Evolutionary conservation across 2,113 vertebrate genomes (phyloP), one percentile per base, ranked within the genome.

Genomic region (Psammodynastes pulverulentus): DNA sequence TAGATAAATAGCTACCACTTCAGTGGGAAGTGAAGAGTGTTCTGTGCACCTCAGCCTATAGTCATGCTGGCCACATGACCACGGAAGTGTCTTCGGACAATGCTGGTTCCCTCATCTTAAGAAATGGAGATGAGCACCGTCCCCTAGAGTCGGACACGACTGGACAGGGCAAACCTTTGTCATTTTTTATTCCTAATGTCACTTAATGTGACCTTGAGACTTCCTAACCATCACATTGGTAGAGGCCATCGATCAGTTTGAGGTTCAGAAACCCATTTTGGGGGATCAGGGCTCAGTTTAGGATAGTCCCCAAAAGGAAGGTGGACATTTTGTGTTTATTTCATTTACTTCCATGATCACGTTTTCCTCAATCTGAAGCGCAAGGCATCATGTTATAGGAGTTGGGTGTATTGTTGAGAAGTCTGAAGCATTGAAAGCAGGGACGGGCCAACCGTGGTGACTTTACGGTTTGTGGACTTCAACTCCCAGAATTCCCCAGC

Each of bases 71-170:
- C 10, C 58, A n/a, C 9, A 5, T n/a, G 12, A 67, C 12, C 29
- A 2, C 0, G 1, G 29, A 67, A n/a, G 4, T 67, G 4, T n/a
- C 4, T 67, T n/a, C 5, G 0, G 58, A n/a, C 12, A 67, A 67
- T 2, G 10, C 56, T 10, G 23, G 56, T 9, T 58, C 56, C 24
- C 56, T 58, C 9, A 26, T 24, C 56, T 58, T 58, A 58, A 67
- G 58, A 67, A 67, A 67, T 67, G 58, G 58, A 67, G 12, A 67
- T 5, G 2, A 67, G 58, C 29, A n/a, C n/a, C 12, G 1, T 15
- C 12, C 29, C 29, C 58, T 58, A 15, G 58, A 67, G 58, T 67
- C 10, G 4, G 58, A n/a, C 12, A 67, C 2, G 4, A 13, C 58
- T n/a, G 58, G 29, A 67, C 58, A 0, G 12, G 29, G 12, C 29